A percentile compares a stretch with the other conserved stretches of the same genome.
Conservation (phyloP, 2,113 vertebrate genomes). For the Psittacus erithacus region DNA sequence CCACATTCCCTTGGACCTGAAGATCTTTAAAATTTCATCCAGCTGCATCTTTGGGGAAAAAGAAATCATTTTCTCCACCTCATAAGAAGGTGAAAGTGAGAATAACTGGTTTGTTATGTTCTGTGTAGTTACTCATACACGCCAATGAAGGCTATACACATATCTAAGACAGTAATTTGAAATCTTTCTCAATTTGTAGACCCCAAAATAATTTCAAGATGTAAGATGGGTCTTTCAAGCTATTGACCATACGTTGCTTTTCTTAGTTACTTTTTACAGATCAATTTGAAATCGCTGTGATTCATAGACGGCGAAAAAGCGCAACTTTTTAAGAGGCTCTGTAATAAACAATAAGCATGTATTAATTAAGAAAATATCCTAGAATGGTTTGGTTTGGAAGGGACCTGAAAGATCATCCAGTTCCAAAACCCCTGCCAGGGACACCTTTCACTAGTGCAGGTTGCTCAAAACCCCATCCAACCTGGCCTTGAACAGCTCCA, state of each 20-base stretch:
- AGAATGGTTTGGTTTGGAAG: neutral
- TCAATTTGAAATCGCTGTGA: neutral
- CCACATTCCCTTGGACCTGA: neutral
- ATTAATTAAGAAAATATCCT: neutral
- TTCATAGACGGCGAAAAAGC: neutral
- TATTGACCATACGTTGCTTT: neutral
- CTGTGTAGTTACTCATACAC: neutral
- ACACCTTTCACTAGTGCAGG: neutral
- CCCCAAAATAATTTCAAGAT: neutral
- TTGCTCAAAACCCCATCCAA: neutral
- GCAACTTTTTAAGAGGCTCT: neutral
- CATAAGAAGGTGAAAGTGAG: neutral
- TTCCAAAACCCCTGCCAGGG: neutral
- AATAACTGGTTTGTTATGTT: neutral
- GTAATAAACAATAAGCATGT: neutral
- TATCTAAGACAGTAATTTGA: neutral
- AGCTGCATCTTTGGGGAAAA: neutral
- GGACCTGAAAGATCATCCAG: neutral
- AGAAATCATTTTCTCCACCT: neutral
- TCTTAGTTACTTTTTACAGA: neutral
- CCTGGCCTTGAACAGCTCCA: neutral
- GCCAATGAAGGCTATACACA: accelerated
- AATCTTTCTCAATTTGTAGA: neutral
- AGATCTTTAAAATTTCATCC: neutral
- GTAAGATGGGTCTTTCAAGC: neutral